A percentile compares a stretch with the other conserved stretches of the same genome.
These are phyloP conservation scores for Notothenia coriiceps DNA, from an alignment of 2,113 vertebrate species.

Conservation along the genomic window DNA sequence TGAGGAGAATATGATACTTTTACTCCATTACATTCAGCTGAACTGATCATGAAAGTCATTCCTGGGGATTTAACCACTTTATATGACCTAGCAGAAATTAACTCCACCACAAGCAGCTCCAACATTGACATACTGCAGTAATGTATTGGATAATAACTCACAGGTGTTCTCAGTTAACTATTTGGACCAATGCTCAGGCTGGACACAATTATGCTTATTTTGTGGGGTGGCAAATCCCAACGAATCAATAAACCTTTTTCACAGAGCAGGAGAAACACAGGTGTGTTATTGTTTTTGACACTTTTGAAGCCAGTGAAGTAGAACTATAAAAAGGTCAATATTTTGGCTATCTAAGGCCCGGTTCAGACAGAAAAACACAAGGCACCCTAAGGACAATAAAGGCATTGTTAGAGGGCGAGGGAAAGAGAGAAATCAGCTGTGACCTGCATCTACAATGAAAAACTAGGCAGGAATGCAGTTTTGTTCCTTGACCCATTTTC, in stretches of 20 bases:
- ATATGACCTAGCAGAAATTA: not conserved
- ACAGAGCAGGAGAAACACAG: too few relatives aligned
- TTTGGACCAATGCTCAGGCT: not conserved
- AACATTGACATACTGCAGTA: not conserved
- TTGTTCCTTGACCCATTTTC: not conserved
- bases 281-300: not conserved
- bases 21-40: not conserved
- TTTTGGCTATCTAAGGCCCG: not conserved
- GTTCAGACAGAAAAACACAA: not conserved
- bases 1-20: not conserved
- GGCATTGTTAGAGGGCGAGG: not conserved
- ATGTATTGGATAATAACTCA: not conserved
- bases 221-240: not conserved
- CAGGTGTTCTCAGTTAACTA: not conserved
- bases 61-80: too few relatives aligned
- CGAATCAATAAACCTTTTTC: too few relatives aligned
- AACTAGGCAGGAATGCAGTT: not conserved
- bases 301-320: not conserved
- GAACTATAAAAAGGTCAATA: not conserved
- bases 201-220: not conserved
- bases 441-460: not conserved
- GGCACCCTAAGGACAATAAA: not conserved
- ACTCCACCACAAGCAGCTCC: not conserved
- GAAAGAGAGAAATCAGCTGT: not conserved
- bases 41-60: too few relatives aligned